Evolutionary conservation across 1,140 invertebrate species (phyloP), one percentile per base, ranked within the genome.

Genomic region (Nephotettix cincticeps): DNA sequence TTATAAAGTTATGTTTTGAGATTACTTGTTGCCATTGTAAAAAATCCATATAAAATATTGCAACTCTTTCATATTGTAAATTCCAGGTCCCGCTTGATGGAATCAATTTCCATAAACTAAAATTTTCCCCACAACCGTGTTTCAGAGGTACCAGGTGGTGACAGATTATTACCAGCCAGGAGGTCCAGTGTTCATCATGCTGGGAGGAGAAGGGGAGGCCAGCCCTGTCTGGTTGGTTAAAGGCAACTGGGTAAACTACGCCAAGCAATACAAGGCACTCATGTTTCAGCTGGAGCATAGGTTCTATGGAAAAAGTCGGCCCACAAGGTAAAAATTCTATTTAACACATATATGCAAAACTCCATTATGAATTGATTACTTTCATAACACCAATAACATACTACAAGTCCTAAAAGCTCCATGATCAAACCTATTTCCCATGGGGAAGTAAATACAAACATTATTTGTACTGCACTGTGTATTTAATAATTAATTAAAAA

Each of bases 271-370:
- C 79, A 89, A 89, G 63, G 96, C 96, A 0, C 80, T 96, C 1
- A 93, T 92, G 72, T 91, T 98, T 45, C 88, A 91, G 80, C 74
- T 98, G 27, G 96, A 98, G 80, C 96, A 99, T 83, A 86, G 96
- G 68, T 98, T 87, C 81, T 98, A 98, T 86, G 96, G 96, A 70
- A 88, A 94, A 81, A 97, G 94, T 81, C 91, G 90, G 77, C 96
- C 96, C 2, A 95, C 93, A 14, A 71, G 76, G 91, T 92, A 85
- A 40, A 40, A 40, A 17, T 40, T 9, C 6, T 40, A 17, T 9
- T 40, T 40, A 40, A 40, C 17, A 40, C 6, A 40, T 40, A 40
- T 40, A 40, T 9, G 6, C 36, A 40, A 40, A 40, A n/a, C n/a
- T n/a, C n/a, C n/a, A n/a, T n/a, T n/a, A n/a, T n/a, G n/a, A n/a